A percentile compares a stretch with the other conserved stretches of the same genome.
These are phyloP conservation scores for Enhydra lutris DNA, from an alignment of 2,113 vertebrate species.

Conservation along the genomic window DNA sequence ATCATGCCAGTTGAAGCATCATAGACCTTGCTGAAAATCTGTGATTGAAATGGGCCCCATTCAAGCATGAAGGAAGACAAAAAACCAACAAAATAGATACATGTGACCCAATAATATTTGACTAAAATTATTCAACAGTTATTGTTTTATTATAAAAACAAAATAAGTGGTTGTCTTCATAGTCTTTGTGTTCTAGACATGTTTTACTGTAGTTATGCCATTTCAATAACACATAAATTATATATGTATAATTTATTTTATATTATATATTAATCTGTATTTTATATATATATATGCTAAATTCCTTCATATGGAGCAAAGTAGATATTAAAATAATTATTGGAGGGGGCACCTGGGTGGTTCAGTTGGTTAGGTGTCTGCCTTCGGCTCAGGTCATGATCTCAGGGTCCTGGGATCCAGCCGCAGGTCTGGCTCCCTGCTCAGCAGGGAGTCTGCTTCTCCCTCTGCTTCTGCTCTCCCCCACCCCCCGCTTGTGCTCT, in stretches of 20 bases:
- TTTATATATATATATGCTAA: neutral
- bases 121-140: neutral
- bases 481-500: too few relatives aligned
- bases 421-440: too few relatives aligned
- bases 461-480: too few relatives aligned
- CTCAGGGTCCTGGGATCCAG: too few relatives aligned
- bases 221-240: neutral
- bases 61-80: neutral
- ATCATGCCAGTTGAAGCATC: neutral
- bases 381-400: too few relatives aligned
- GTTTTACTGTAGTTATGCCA: neutral
- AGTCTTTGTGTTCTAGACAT: neutral
- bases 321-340: neutral
- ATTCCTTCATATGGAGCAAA: neutral
- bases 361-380: neutral
- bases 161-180: neutral
- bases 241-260: neutral
- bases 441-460: too few relatives aligned
- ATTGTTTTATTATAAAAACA: neutral
- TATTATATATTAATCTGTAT: neutral
- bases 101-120: neutral
- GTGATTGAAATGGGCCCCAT: neutral
- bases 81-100: neutral
- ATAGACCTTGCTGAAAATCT: neutral
- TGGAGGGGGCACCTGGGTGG: fast-evolving